Evolutionary conservation across 2,888 invertebrate species (phyloP).

Genomic region (Chaetogeoica ovagalla): DNA sequence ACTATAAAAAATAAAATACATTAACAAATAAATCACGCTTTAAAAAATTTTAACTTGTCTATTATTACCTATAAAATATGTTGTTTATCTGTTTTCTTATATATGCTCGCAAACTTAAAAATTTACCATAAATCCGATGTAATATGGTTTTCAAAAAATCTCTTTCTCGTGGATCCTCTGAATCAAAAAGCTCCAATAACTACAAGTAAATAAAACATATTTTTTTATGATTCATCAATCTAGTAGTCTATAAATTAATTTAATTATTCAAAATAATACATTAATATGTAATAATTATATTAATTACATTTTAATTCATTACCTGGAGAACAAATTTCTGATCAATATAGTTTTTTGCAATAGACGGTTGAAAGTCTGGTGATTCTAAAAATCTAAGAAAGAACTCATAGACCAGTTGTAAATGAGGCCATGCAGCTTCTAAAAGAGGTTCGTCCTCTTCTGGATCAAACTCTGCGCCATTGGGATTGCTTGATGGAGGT

Average conservation of each 20-base stretch:
- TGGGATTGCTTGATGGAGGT: slow-evolving; percentile 83
- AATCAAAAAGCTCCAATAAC: slow-evolving; percentile 93
- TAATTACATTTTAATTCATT: no score
- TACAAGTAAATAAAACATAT: slow-evolving; percentile 59
- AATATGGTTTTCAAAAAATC: slow-evolving; percentile 97
- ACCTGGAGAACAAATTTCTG: slow-evolving; percentile 94
- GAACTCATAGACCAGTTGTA: slow-evolving; percentile 71
- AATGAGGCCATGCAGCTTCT: slow-evolving; percentile 93
- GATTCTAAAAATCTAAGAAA: slow-evolving; percentile 78
- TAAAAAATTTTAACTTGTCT: slow-evolving; percentile 2
- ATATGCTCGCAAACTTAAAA: slow-evolving; percentile 91
- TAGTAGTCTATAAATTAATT: no score
- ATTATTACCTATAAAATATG: slow-evolving; percentile 80
- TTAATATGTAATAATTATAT: no score
- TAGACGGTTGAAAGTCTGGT: slow-evolving; percentile 87
- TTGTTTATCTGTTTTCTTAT: slow-evolving; percentile 98
- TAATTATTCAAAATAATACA: neutral
- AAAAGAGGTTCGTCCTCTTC: slow-evolving; percentile 95
- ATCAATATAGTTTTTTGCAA: slow-evolving; percentile 91
- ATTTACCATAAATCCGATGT: slow-evolving; percentile 97
- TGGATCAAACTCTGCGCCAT: slow-evolving; percentile 86
- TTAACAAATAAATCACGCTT: neutral
- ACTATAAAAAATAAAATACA: slow-evolving; percentile 63
- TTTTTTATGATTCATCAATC: no score
- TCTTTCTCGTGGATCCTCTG: slow-evolving; percentile 93